phyloP scores from a whole-genome alignment of 2,797 vertebrate genomes.

The Fistularia tabacaria region DNA sequence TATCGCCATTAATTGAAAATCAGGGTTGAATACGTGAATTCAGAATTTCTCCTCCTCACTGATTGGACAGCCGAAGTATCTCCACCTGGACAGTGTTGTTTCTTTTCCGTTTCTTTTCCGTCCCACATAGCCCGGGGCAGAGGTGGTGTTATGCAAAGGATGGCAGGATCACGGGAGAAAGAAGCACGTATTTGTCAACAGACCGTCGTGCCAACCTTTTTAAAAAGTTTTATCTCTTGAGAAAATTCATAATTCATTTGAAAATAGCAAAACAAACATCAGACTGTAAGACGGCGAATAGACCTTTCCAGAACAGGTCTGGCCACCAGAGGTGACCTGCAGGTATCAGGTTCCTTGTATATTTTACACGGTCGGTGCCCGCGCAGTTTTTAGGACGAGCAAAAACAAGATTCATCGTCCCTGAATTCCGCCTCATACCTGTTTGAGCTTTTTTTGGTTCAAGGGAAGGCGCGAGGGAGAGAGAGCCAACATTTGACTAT shows the following conservation, averaged over 20 bases:
- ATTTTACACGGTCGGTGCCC: constrained; percentile 17
- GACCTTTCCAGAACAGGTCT: constrained; percentile 16
- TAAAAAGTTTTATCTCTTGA: too few species aligned
- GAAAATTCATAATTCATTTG: too few species aligned
- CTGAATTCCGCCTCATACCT: constrained; percentile 36
- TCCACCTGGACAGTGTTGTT: constrained; percentile 23
- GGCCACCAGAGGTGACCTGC: constrained; percentile 27
- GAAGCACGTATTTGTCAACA: too few species aligned
- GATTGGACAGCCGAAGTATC: constrained; percentile 3
- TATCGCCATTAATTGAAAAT: too few species aligned
- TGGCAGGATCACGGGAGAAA: too few species aligned
- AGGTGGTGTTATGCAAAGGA: neutral
- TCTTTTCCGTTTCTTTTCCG: constrained; percentile 14
- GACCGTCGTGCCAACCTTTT: too few species aligned
- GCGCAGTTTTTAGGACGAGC: constrained; percentile 14
- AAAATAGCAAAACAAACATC: constrained; percentile 12
- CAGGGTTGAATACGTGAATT: constrained; percentile 16
- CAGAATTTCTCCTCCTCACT: constrained; percentile 3
- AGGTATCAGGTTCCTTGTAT: constrained; percentile 23
- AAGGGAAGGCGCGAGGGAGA: constrained; percentile 35
- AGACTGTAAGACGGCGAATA: constrained; percentile 12
- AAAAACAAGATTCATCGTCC: constrained; percentile 35
- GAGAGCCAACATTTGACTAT: constrained; percentile 50
- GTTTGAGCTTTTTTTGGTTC: constrained; percentile 39
- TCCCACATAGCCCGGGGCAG: constrained; percentile 15